phyloP scores from a whole-genome alignment of 1,140 invertebrate species.

The Zaprionus inermis region DNA sequence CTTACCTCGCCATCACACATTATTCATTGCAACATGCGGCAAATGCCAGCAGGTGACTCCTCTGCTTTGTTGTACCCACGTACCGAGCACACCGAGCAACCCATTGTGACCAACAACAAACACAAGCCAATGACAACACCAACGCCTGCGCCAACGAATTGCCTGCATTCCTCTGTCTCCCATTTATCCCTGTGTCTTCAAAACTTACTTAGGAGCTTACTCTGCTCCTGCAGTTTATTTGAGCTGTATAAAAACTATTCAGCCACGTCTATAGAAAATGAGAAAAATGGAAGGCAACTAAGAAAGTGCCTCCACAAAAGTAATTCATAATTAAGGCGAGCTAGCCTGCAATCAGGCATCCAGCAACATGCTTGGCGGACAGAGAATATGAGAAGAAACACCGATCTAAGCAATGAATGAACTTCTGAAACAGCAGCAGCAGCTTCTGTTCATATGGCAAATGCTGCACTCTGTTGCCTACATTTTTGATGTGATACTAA shows the following conservation, averaged over 20 bases:
- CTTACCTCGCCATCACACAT: not conserved
- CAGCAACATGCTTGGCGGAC: not conserved
- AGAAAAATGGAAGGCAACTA: constrained; percentile 49
- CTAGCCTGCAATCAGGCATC: constrained; percentile 20
- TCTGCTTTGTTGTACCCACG: constrained; percentile 66
- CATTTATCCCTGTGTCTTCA: not conserved
- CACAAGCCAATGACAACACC: constrained; percentile 46
- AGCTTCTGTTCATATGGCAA: constrained; percentile 50
- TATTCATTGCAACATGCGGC: constrained; percentile 45
- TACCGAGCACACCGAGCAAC: constrained; percentile 27
- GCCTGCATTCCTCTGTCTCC: constrained; percentile 29
- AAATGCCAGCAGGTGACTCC: constrained; percentile 67
- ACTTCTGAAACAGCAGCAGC: not conserved
- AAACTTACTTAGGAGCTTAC: not conserved
- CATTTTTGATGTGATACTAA: constrained; percentile 43
- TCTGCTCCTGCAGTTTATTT: constrained; percentile 54
- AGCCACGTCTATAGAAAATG: constrained; percentile 27
- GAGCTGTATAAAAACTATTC: constrained; percentile 59
- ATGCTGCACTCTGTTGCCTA: constrained; percentile 54
- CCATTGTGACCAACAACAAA: constrained; percentile 72
- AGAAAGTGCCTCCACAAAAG: constrained; percentile 76
- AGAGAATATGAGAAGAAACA: constrained; percentile 3
- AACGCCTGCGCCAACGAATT: constrained; percentile 49
- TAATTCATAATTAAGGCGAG: constrained; percentile 79
- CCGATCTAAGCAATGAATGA: not conserved